Conservation (phyloP, 2,797 vertebrate species). For the Megalops cyprinoides region DNA sequence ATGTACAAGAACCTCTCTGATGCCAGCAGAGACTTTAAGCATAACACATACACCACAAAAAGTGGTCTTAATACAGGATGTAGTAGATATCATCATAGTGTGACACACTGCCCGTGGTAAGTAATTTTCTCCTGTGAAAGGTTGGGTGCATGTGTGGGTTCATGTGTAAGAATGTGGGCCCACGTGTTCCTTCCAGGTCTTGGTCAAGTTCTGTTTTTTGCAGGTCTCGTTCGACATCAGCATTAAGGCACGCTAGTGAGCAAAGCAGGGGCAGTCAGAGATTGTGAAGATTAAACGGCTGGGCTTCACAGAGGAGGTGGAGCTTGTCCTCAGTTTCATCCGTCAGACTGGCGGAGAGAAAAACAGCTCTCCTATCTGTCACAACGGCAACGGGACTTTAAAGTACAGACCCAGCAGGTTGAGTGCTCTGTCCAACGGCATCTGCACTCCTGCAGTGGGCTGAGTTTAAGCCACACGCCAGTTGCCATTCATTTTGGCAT, state of each 20-base stretch:
- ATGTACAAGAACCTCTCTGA: no score
- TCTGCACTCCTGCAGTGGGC: not conserved
- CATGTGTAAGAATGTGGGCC: not conserved
- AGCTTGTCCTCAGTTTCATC: conserved; percentile 75
- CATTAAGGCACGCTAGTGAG: conserved; percentile 85
- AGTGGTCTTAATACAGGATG: no score
- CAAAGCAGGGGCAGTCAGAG: conserved; percentile 74
- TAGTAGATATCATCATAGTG: no score
- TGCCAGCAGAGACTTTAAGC: no score
- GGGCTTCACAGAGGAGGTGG: conserved; percentile 94
- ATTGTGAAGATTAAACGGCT: conserved; percentile 88
- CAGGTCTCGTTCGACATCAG: conserved; percentile 93
- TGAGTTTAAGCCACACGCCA: not conserved
- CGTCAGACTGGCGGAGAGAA: conserved; percentile 78
- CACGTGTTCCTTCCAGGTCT: not conserved
- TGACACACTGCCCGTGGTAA: no score
- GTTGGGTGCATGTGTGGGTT: no score
- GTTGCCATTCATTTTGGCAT: not conserved
- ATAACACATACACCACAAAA: no score
- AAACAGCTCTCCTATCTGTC: conserved; percentile 77
- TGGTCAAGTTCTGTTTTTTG: not conserved
- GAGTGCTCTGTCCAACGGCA: conserved; percentile 21
- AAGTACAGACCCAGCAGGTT: conserved; percentile 98
- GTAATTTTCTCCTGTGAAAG: no score
- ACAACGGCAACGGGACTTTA: conserved; percentile 86